Conservation (phyloP, 1,140 invertebrate genomes). For the Gyrodactylus salaris region DNA sequence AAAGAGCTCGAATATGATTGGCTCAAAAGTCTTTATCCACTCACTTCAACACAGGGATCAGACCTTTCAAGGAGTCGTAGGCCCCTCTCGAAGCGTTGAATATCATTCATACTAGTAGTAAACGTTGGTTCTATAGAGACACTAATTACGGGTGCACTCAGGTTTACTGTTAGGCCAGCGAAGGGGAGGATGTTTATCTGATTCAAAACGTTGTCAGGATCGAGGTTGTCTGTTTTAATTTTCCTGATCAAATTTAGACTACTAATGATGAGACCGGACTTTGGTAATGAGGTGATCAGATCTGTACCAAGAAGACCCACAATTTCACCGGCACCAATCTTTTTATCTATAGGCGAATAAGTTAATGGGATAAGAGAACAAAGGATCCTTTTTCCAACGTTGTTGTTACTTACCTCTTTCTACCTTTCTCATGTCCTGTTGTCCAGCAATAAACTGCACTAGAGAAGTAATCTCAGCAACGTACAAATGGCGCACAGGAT, state of each 20-base stretch:
- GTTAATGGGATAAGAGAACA: too few species aligned
- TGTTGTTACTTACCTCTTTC: too few species aligned
- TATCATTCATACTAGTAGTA: neutral
- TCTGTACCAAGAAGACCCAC: neutral
- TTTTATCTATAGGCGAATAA: too few species aligned
- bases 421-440: neutral
- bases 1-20: neutral
- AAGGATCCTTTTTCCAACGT: too few species aligned
- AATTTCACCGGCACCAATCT: neutral
- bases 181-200: neutral
- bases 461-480: neutral
- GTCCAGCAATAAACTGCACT: neutral
- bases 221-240: neutral
- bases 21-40: too few species aligned
- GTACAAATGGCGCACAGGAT: neutral
- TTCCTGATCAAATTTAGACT: neutral
- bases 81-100: conserved; percentile 42
- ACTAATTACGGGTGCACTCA: neutral
- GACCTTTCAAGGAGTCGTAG: conserved; percentile 52
- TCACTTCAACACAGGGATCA: conserved; percentile 53
- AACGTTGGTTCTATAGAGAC: neutral
- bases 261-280: neutral
- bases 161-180: neutral
- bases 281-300: neutral
- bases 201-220: neutral